Evolutionary conservation across 2,888 invertebrate genomes (phyloP), one percentile per base, ranked within the genome.

Genomic region (Merodon equestris): DNA sequence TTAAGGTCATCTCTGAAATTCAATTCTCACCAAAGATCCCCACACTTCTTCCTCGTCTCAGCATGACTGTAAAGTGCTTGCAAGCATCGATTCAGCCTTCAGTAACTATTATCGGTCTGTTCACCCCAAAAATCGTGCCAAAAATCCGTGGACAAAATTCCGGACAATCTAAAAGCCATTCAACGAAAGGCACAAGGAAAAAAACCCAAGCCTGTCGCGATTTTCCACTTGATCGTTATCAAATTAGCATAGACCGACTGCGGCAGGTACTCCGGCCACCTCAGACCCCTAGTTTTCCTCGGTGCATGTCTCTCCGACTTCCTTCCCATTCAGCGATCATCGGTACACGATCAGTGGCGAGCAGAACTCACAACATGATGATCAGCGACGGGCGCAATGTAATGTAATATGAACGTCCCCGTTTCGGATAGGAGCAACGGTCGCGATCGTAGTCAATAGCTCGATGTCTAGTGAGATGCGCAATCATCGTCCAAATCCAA

Each of bases 211-310:
- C 45, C 51, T 74, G 66, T 40, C 50, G 57, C 72, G 48, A 72
- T 67, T 53, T 44, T 61, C 73, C 68, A 73, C 70, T 76, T 71
- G 68, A 73, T 79, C 68, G 72, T 54, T 79, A 79, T 79, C 77
- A 68, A 61, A 73, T 58, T 79, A 73, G 73, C 57, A 77, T 73
- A 60, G 72, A 27, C 58, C 38, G 15, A 48, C 67, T 58, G 34
- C 27, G 27, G 27, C 77, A 79, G 77, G 77, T 79, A 79, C 57
- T 53, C 63, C 51, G 50, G 51, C 66, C n/a, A 42, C 44, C 66
- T 34, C 13, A 15, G 57, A n/a, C n/a, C n/a, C 53, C 10, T 5
- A 10, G 36, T 36, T 36, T 36, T 36, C 36, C 36, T 9, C 10
- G 10, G 10, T 36, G 36, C 7, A 36, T 10, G 36, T 19, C 60